A percentile compares a stretch with the other conserved stretches of the same genome.
Conservation (phyloP, 2,113 vertebrate species). For the western clawed frog (Xenopus tropicalis) region UCB_Xtro_10.0 CM004449.2:107191001-107191500, state of each 20-base stretch:
- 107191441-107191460: too few species aligned
- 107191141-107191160: neutral
- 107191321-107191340: conserved; percentile 19
- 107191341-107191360: neutral
- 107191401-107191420: too few species aligned
- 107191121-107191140: neutral
- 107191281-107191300: conserved; percentile 13
- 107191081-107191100: neutral
- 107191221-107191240: conserved; percentile 29
- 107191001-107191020: too few species aligned
- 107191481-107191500: too few species aligned
- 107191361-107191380: too few species aligned
- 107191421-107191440: too few species aligned
- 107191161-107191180: neutral
- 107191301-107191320: conserved; percentile 26
- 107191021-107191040: too few species aligned
- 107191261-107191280: conserved; percentile 25
- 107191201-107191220: conserved; percentile 39
- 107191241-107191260: conserved; percentile 17
- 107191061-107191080: neutral
- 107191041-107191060: too few species aligned
- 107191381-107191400: too few species aligned
- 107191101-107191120: neutral
- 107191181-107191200: conserved; percentile 23
- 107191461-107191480: too few species aligned